These are phyloP conservation scores for Cyphomyrmex costatus DNA, from an alignment of 1,140 invertebrate species.

Conservation along the genomic window DNA sequence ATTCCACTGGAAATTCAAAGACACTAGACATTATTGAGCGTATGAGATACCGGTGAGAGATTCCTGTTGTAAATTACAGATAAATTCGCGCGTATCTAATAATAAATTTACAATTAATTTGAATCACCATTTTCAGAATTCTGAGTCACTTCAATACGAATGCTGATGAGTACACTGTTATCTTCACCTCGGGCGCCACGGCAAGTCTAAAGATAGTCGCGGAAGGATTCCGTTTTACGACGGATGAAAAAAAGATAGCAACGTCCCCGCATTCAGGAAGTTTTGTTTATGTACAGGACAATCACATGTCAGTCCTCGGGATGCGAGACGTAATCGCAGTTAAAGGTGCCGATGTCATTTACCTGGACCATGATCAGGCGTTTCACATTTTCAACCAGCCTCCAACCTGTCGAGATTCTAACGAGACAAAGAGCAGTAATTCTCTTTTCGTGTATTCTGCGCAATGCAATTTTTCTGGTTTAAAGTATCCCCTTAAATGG, in stretches of 20 bases:
- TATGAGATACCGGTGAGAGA: constrained; percentile 91
- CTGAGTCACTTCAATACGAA: constrained; percentile 95
- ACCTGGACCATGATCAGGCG: constrained; percentile 87
- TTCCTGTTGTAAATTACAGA: neutral
- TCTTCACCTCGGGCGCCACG: constrained; percentile 97
- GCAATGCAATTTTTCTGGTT: constrained; percentile 98
- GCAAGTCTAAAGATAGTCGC: constrained; percentile 93
- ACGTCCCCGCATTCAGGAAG: constrained; percentile 85
- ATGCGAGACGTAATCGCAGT: constrained; percentile 91
- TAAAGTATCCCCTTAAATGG: constrained; percentile 94
- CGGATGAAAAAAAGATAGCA: constrained; percentile 71
- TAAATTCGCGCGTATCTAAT: neutral
- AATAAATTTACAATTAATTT: constrained; percentile 2
- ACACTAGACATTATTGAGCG: constrained; percentile 94
- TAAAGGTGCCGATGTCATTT: constrained; percentile 86
- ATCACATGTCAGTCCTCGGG: constrained; percentile 98
- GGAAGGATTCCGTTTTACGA: constrained; percentile 92
- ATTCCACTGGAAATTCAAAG: constrained; percentile 91
- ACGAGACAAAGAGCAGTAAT: constrained; percentile 81
- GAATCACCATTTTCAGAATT: constrained; percentile 88
- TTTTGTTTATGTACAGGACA: constrained; percentile 95
- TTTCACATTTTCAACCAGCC: constrained; percentile 82
- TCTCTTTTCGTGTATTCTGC: constrained; percentile 95
- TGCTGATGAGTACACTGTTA: constrained; percentile 93
- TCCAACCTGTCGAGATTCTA: constrained; percentile 52